Conservation (phyloP, 1,140 invertebrate species). For the Marisa cornuarietis region DNA sequence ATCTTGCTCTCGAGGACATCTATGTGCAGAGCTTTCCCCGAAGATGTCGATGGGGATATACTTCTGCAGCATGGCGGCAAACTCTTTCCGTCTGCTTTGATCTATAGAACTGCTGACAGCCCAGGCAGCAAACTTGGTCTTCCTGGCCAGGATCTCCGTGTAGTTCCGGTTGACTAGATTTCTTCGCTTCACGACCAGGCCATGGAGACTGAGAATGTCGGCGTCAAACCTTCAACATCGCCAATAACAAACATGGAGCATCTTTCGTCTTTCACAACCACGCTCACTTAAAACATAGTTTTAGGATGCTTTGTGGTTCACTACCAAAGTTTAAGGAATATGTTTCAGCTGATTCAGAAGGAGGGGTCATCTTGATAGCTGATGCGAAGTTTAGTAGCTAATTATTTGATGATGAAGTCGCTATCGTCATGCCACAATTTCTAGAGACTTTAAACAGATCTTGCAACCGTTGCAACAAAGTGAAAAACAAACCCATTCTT, state of each 20-base stretch:
- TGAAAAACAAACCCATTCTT: too few species aligned
- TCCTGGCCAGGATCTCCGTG: conserved; percentile 26
- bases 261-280: too few species aligned
- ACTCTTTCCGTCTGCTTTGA: conserved; percentile 68
- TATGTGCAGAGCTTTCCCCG: conserved; percentile 66
- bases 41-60: conserved; percentile 69
- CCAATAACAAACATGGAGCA: background rate
- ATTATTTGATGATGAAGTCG: too few species aligned
- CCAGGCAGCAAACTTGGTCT: conserved; percentile 68
- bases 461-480: too few species aligned
- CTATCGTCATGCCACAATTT: too few species aligned
- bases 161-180: conserved; percentile 1
- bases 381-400: too few species aligned
- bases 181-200: background rate
- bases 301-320: too few species aligned
- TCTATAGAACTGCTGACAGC: conserved; percentile 73
- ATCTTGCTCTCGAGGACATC: conserved; percentile 6
- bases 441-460: too few species aligned
- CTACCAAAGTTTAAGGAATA: too few species aligned
- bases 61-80: conserved; percentile 55
- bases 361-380: too few species aligned
- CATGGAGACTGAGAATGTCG: conserved; percentile 1
- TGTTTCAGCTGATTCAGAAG: too few species aligned
- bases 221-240: background rate
- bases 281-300: too few species aligned